phyloP scores from a whole-genome alignment of 1,140 invertebrate genomes.

The Potamilus streckersoni region DNA sequence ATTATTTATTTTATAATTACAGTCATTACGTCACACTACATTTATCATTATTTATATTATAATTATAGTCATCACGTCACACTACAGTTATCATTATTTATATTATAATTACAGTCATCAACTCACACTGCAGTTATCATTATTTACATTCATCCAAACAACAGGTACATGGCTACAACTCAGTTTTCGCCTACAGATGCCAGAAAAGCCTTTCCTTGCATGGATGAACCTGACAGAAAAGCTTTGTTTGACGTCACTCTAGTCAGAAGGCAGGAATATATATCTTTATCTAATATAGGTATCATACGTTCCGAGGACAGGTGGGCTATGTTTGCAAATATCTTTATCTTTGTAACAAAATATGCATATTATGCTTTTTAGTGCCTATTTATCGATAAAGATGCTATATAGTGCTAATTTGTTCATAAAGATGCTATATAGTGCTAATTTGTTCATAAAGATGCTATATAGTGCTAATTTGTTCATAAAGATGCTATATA shows the following conservation, averaged over 20 bases:
- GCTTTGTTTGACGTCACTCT: conserved; percentile 84
- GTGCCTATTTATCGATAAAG: too few species aligned
- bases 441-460: too few species aligned
- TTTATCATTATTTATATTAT: not conserved
- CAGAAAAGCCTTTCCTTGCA: conserved; percentile 88
- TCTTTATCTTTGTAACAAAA: too few species aligned
- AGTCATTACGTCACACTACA: not conserved
- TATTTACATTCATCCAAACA: not conserved
- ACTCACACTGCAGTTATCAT: not conserved
- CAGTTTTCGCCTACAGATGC: conserved; percentile 59
- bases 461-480: too few species aligned
- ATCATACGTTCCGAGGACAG: not conserved
- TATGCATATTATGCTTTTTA: too few species aligned
- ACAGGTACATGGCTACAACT: conserved; percentile 47
- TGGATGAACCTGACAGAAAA: conserved; percentile 93
- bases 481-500: too few species aligned
- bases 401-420: too few species aligned
- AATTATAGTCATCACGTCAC: conserved; percentile 16
- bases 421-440: too few species aligned
- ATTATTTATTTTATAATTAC: not conserved
- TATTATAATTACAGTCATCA: conserved; percentile 17
- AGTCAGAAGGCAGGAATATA: conserved; percentile 75
- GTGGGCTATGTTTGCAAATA: not conserved
- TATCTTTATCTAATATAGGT: conserved; percentile 86
- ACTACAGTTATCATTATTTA: not conserved